A percentile compares a stretch with the other conserved stretches of the same genome.
Evolutionary conservation across 2,888 invertebrate species (phyloP).

Genomic region (Pachycephus smyrnensis): DNA sequence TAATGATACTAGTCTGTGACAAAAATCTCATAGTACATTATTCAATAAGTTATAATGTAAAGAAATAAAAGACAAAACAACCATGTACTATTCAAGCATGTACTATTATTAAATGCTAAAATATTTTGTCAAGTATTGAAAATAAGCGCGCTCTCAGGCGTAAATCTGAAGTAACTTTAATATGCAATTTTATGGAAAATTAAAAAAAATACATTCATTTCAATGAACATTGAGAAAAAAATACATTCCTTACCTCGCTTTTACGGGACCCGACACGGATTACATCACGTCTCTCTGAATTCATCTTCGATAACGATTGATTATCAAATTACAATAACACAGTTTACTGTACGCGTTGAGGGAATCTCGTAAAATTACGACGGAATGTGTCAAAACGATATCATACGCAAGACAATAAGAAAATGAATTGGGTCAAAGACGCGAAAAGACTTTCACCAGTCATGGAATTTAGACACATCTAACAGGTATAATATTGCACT

Average conservation of each 20-base stretch:
- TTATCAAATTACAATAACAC: neutral
- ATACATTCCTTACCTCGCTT: slow-evolving; percentile 76
- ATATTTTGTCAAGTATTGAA: neutral
- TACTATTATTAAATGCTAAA: neutral
- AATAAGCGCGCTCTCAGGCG: neutral
- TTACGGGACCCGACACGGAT: slow-evolving; percentile 86
- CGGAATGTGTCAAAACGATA: slow-evolving; percentile 41
- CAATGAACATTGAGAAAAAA: too few species aligned
- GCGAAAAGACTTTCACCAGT: slow-evolving; percentile 41
- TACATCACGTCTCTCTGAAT: slow-evolving; percentile 54
- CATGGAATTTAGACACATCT: slow-evolving; percentile 1
- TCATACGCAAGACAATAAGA: slow-evolving; percentile 15
- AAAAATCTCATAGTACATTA: too few species aligned
- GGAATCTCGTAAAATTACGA: slow-evolving; percentile 7
- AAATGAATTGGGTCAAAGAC: slow-evolving; percentile 44
- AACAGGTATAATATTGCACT: neutral
- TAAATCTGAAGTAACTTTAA: neutral
- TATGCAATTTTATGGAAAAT: neutral
- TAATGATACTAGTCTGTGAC: too few species aligned
- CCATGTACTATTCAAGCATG: neutral
- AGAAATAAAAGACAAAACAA: neutral
- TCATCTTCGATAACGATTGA: slow-evolving; percentile 9
- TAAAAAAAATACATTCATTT: neutral
- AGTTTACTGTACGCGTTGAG: slow-evolving; percentile 9
- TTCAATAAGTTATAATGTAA: neutral